Percentiles rank a stretch among this genome's conserved stretches.
Evolutionary conservation across 2,113 vertebrate genomes (phyloP).

Genomic region (Tinamus guttatus): DNA sequence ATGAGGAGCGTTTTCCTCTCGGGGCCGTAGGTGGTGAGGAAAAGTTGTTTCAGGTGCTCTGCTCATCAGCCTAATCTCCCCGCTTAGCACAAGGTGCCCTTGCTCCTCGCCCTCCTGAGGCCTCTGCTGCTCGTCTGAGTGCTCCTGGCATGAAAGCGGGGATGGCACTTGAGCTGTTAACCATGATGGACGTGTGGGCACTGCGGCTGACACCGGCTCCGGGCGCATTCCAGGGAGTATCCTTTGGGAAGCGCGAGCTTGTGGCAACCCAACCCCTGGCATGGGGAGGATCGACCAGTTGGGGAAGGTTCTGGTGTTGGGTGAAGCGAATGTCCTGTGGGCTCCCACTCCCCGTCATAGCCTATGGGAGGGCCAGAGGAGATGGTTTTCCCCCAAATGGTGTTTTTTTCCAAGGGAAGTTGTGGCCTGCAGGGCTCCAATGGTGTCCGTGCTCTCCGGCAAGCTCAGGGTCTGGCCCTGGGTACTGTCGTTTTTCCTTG

Average conservation of each 20-base stretch:
- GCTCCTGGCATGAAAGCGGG: not conserved
- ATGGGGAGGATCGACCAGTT: not conserved
- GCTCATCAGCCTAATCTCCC: constrained; percentile 38
- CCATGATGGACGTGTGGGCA: not conserved
- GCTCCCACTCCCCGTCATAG: not conserved
- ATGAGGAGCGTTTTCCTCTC: constrained; percentile 67
- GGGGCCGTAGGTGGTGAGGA: constrained; percentile 51
- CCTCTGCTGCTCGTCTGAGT: too few species aligned
- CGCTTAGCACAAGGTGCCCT: constrained; percentile 67
- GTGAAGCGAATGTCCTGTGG: not conserved
- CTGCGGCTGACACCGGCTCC: not conserved
- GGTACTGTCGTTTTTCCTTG: constrained; percentile 52
- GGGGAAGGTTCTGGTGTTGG: not conserved
- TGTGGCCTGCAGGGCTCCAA: not conserved
- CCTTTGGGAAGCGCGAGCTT: not conserved
- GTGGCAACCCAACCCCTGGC: not conserved
- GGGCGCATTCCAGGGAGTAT: not conserved
- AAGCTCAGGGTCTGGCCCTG: not conserved
- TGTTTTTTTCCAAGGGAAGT: not conserved
- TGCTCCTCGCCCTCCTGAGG: not conserved
- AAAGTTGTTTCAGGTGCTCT: constrained; percentile 79
- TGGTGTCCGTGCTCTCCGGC: not conserved
- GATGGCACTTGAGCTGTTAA: not conserved
- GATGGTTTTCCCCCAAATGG: rapidly evolving
- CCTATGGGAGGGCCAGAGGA: not conserved